phyloP scores from a whole-genome alignment of 2,113 vertebrate species.

The Eira barbara region DNA sequence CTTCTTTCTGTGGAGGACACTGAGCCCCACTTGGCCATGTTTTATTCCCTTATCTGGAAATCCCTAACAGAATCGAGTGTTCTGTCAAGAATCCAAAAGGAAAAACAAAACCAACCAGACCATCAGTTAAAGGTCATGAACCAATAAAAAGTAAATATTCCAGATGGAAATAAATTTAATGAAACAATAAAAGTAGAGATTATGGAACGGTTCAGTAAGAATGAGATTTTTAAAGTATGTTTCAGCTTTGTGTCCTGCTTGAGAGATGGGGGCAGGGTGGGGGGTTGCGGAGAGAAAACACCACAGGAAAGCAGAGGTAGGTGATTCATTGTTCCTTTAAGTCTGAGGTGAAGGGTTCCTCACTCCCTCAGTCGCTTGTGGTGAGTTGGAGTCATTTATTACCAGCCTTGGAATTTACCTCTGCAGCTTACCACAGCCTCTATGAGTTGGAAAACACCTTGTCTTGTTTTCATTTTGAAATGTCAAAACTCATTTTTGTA shows the following conservation, averaged over 20 bases:
- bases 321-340: background rate
- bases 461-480: slow-evolving; percentile 28
- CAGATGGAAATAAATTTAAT: background rate
- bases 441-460: slow-evolving; percentile 18
- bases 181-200: background rate
- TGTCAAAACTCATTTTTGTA: slow-evolving; percentile 49
- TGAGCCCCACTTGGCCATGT: background rate
- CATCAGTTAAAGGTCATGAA: background rate
- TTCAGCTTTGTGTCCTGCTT: background rate
- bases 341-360: background rate
- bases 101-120: background rate
- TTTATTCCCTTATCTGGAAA: background rate
- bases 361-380: background rate
- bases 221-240: background rate
- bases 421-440: background rate
- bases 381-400: background rate
- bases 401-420: background rate
- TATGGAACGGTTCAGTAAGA: background rate
- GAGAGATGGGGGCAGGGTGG: background rate
- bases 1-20: background rate
- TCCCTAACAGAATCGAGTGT: background rate
- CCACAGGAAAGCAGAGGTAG: background rate
- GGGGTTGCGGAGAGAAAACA: background rate
- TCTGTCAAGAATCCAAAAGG: background rate
- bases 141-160: background rate